Evolutionary conservation across 2,888 invertebrate genomes (phyloP), one percentile per base, ranked within the genome.

Genomic region (Leucophora obtusa): DNA sequence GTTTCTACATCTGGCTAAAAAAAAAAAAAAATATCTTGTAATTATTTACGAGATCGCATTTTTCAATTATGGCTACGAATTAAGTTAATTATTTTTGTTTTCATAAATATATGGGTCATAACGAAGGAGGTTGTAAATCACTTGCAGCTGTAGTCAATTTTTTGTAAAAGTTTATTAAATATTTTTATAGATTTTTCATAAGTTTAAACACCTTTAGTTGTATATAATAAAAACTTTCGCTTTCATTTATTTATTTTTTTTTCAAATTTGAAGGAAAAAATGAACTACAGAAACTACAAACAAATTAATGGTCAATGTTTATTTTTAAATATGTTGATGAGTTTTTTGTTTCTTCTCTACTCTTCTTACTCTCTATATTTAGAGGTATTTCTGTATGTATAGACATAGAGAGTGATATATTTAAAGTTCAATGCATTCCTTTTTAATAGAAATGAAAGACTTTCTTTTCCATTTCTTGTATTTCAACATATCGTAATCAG

Each of bases 341-440:
- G 47, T 51, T 47, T 47, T 28, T 43, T 63, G 24, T 63, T 24
- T 43, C 24, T 18, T 28, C 8, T 33, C n/a, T 56, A n/a, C 15
- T 28, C 9, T 33, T n/a, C 5, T 15, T 14, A n/a, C 28, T 21
- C n/a, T 14, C 14, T 24, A 24, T 54, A 24, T 24, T 21, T 51
- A 51, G 18, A 18, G 24, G 54, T 28, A 33, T 3, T 28, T 28
- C 6, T 28, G 28, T 28, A 28, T 28, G 15, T 66, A 15, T 47
- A 17, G 15, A 51, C 14, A 35, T 10, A 18, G n/a, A 53, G 24
- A 54, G 62, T 38, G 54, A 43, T 56, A 68, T 68, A 68, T 60
- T 75, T 68, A 75, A 75, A 75, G 74, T 75, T 75, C 74, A 75
- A 60, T 75, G 68, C 43, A 74, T 66, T 56, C 60, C 54, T 58